These are phyloP conservation scores for Tetrax tetrax DNA, from an alignment of 2,113 vertebrate genomes.

Conservation along the genomic window DNA sequence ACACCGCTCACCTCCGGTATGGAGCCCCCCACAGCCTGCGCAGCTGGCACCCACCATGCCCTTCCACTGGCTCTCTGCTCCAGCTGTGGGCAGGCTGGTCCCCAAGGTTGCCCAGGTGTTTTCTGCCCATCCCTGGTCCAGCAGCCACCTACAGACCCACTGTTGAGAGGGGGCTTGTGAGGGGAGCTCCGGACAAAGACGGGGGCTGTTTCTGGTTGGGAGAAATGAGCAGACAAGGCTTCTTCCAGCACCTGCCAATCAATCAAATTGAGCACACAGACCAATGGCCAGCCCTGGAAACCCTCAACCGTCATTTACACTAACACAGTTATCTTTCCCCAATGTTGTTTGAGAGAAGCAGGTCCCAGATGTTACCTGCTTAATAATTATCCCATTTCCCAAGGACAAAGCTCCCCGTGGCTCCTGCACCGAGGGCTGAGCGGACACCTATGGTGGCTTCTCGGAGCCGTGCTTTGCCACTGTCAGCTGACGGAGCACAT, in stretches of 20 bases:
- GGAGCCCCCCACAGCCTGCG: background rate
- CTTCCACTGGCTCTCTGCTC: fast-evolving
- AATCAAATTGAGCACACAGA: background rate
- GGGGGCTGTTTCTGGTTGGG: background rate
- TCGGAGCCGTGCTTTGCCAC: background rate
- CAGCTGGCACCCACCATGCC: fast-evolving
- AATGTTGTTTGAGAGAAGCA: background rate
- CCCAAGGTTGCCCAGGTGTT: background rate
- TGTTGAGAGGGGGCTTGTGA: background rate
- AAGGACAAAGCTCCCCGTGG: slow-evolving; percentile 53
- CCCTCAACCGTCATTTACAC: background rate
- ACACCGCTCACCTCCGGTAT: fast-evolving
- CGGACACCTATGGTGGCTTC: background rate
- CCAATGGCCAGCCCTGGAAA: background rate
- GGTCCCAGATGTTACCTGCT: slow-evolving; percentile 38
- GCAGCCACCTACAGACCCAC: background rate
- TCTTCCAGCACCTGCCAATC: slow-evolving; percentile 11
- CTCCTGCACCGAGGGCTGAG: background rate
- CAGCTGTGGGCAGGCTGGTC: background rate
- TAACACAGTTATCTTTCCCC: slow-evolving; percentile 24
- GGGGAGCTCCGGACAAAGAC: background rate
- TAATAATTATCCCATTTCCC: slow-evolving; percentile 34
- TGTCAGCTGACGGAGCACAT: background rate
- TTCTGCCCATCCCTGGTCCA: background rate
- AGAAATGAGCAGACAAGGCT: background rate